Percentiles rank a stretch among this genome's conserved stretches.
Evolutionary conservation across 1,140 invertebrate species (phyloP).

Genomic region (Scaptomyza hsui): DNA sequence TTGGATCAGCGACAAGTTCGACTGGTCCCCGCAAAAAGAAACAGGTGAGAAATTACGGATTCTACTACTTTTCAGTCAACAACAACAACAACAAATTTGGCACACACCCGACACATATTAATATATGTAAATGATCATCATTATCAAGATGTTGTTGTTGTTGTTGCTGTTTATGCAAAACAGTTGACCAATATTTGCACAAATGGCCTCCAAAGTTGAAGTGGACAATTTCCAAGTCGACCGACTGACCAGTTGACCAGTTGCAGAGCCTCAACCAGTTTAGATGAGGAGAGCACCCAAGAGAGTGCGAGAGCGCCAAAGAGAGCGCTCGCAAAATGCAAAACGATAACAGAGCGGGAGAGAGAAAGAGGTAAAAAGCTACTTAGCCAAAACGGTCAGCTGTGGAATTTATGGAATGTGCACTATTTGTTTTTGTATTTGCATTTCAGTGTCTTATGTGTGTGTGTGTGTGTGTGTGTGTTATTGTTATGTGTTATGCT

Average conservation of each 20-base stretch:
- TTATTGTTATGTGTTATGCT: constrained; percentile 56
- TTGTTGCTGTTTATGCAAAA: constrained; percentile 53
- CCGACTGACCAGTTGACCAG: constrained; percentile 52
- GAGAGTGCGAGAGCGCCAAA: constrained; percentile 5
- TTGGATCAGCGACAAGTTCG: constrained; percentile 36
- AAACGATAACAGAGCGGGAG: constrained; percentile 54
- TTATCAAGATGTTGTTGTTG: constrained; percentile 19
- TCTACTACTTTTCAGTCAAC: constrained; percentile 19
- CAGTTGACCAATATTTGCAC: constrained; percentile 72
- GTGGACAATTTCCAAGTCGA: constrained; percentile 40
- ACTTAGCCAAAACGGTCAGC: constrained; percentile 34
- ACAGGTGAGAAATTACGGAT: constrained; percentile 37
- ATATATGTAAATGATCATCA: constrained; percentile 38
- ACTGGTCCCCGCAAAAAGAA: constrained; percentile 19
- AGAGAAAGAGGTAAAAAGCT: constrained; percentile 11
- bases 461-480: constrained; percentile 18
- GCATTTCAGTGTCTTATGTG: background rate
- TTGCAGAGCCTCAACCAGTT: constrained; percentile 62
- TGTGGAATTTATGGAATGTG: constrained; percentile 58
- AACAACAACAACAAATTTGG: constrained; percentile 58
- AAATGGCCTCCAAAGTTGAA: constrained; percentile 19
- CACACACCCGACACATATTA: constrained; percentile 56
- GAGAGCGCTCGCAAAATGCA: constrained; percentile 44
- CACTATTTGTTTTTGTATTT: constrained; percentile 9
- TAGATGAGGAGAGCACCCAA: constrained; percentile 11